Base-by-base conservation (phyloP, 2,797 vertebrate species). In the Apogon talboti region DNA sequence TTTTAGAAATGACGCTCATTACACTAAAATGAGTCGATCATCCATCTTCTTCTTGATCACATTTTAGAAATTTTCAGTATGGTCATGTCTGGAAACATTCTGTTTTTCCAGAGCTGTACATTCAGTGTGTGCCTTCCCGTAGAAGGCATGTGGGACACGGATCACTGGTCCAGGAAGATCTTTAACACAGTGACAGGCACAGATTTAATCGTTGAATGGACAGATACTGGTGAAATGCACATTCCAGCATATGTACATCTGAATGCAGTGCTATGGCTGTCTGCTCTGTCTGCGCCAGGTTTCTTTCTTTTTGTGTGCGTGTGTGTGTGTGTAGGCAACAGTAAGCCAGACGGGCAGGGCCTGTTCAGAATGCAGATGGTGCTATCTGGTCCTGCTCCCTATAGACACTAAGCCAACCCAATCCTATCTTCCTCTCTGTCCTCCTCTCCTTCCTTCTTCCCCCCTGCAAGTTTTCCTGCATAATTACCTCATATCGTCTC, bases 301-400 rank as follows among this genome's bases (percentile, higher is more conserved):
- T 66, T 70, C 70, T 66, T 78, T 77, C 24, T 28, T 28, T 28
- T 28, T 28, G 21, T 28, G 2, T 28, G 2, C 6, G 2, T 28
- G 2, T 28, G 24, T 28, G 24, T 28, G 24, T 28, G 24, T 28
- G 69, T 80, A 74, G 50, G 76, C 80, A 61, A 58, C 71, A 40
- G 75, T 6, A n/a, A 80, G 77, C 74, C 89, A 89, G 86, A 87
- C 81, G 18, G 71, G 60, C 64, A 12, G 76, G 18, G 62, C 59
- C 79, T 66, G 82, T 61, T 75, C 84, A 58, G 85, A 83, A 90
- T 89, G 73, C 85, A 87, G 84, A 90, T 86, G 87, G 77, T 81
- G 74, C 70, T 84, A 81, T 87, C 81, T 81, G 76, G 71, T 86
- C 53, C 18, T 3, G 14, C 76, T 74, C 71, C 70, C 77, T 49